Evolutionary conservation across 2,797 vertebrate genomes (phyloP), one percentile per base, ranked within the genome.

Genomic region (Helostoma temminkii): DNA sequence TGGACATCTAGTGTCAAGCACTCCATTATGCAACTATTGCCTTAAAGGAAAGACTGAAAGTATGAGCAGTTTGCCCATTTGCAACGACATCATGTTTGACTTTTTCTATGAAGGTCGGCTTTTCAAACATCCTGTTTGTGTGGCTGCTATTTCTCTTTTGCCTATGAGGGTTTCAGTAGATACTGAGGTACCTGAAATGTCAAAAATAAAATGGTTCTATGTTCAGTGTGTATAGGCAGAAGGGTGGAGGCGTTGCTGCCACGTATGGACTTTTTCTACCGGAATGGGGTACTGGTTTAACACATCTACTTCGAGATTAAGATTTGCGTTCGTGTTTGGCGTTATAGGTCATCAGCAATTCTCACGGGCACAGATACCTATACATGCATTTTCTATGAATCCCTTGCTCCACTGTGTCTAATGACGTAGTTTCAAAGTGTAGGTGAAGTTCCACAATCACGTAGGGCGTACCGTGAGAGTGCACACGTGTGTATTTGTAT

Each of bases 361-460:
- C 30, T 43, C 9, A 32, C n/a, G 24, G 47, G 24, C 9, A 24
- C 14, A 22, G 34, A 15, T 21, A 19, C 2, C n/a, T n/a, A n/a
- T n/a, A 0, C 22, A 24, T 16, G 37, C 24, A 21, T 50, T 42
- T 37, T 48, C 28, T 18, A 11, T 49, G 26, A 71, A 43, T 78
- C 39, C 66, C 59, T 55, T 71, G 24, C 80, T 83, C 78, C 73
- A 60, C 24, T 57, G 6, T 6, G 57, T 32, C 61, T 48, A 25
- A 42, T 90, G 89, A 83, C 86, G 78, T 66, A 79, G 69, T 91
- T 89, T 79, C 69, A 74, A 72, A 47, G 66, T 73, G 83, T 81
- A 67, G 84, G 77, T 74, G 74, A 78, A 74, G 71, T 87, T 90
- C 81, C 86, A 83, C 42, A 11, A 22, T 61, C 42, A 55, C 1